A percentile compares a stretch with the other conserved stretches of the same genome.
Conservation (phyloP, 1,140 invertebrate species). For the Bombus pyrosoma region DNA sequence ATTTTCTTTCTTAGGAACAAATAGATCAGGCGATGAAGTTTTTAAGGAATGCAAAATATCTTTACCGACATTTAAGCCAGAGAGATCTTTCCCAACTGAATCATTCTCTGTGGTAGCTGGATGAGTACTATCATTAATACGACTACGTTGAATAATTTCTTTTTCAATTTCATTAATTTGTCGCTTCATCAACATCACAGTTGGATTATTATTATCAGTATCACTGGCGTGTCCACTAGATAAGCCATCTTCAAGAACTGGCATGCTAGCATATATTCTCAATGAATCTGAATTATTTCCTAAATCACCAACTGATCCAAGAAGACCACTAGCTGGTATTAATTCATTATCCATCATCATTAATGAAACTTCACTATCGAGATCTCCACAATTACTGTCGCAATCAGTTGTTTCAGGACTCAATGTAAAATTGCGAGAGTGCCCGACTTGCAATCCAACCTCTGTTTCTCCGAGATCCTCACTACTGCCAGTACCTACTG, state of each 20-base stretch:
- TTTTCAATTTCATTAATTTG: conserved; percentile 89
- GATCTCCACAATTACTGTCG: conserved; percentile 92
- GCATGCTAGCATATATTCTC: conserved; percentile 90
- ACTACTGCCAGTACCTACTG: conserved; percentile 86
- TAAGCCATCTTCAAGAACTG: conserved; percentile 96
- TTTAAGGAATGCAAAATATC: conserved; percentile 78
- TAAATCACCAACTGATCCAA: conserved; percentile 83
- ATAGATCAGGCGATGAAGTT: conserved; percentile 80
- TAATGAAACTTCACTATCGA: conserved; percentile 91
- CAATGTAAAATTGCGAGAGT: conserved; percentile 91
- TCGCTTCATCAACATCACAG: conserved; percentile 88
- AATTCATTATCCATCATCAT: conserved; percentile 89
- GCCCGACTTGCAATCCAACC: conserved; percentile 85
- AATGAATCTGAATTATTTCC: conserved; percentile 84
- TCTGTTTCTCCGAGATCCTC: conserved; percentile 88
- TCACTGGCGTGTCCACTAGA: conserved; percentile 96
- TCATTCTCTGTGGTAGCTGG: conserved; percentile 62
- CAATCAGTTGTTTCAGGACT: conserved; percentile 98
- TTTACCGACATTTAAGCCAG: conserved; percentile 75
- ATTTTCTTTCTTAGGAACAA: conserved; percentile 82
- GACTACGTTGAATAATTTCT: conserved; percentile 86
- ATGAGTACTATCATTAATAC: conserved; percentile 74
- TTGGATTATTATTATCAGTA: conserved; percentile 93
- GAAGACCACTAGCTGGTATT: conserved; percentile 77
- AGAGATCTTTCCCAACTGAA: conserved; percentile 71